Evolutionary conservation across 2,888 invertebrate species (phyloP).

Genomic region (Pseudococcus viburni): DNA sequence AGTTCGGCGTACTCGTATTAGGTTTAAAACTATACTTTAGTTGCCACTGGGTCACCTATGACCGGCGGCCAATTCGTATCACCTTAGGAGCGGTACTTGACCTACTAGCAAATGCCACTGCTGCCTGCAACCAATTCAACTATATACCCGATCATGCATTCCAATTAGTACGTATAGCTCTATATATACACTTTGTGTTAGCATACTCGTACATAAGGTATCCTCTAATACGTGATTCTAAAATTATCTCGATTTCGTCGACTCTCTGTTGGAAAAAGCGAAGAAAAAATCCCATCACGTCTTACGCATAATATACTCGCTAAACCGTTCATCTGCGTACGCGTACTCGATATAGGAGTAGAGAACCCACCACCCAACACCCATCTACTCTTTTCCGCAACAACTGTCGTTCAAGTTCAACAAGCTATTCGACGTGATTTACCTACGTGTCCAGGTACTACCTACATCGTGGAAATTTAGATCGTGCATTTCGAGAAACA

Average conservation of each 20-base stretch:
- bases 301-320: not conserved
- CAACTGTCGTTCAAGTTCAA: constrained; percentile 48
- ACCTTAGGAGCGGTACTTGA: constrained; percentile 56
- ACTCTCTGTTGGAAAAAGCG: not conserved
- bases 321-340: not conserved
- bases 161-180: constrained; percentile 26
- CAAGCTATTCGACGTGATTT: constrained; percentile 43
- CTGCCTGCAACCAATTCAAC: not conserved
- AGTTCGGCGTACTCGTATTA: constrained; percentile 53
- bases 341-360: not conserved
- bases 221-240: not conserved
- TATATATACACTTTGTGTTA: constrained; percentile 20
- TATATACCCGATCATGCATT: constrained; percentile 26
- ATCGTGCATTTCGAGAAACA: constrained; percentile 25
- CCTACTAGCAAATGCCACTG: constrained; percentile 54
- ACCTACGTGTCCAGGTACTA: not conserved
- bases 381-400: constrained; percentile 36
- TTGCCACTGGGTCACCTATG: constrained; percentile 59
- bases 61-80: constrained; percentile 56
- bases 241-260: constrained; percentile 40
- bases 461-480: constrained; percentile 50
- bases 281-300: constrained; percentile 18
- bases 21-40: constrained; percentile 9
- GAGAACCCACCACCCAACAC: not conserved
- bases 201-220: not conserved